Base-by-base conservation (phyloP, 2,888 invertebrate species). In the Pyrgus malvae region DNA sequence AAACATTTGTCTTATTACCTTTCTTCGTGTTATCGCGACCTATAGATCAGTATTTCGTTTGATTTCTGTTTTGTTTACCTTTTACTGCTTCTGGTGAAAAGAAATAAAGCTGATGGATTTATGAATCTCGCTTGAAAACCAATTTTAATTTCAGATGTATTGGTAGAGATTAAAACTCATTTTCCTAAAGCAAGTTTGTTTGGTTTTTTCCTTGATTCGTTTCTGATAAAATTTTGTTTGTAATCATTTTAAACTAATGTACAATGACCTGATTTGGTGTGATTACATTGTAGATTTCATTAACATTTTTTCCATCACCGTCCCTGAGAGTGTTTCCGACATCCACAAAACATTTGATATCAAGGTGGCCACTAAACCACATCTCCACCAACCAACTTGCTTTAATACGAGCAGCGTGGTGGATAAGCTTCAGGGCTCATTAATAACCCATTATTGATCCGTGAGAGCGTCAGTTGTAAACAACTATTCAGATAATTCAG, bases 41-140 rank as follows among this genome's bases (percentile, higher is more conserved):
- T 44, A 37, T 44, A 51, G 44, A 51, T 44, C 51, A 44, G 42
- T 51, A 35, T 44, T 44, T 37, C 27, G 14, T 51, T 51, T 51
- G 44, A 45, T 45, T 51, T 38, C 29, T 51, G 14, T 44, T 51
- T 16, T 37, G 44, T 44, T 44, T 51, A 51, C 35, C 35, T 44
- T 51, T 21, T 42, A 51, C 35, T 16, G 17, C 17, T 37, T 19
- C 37, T 37, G 6, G 23, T 42, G 27, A 48, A 48, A 44, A 44
- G 19, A 37, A 51, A 45, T 51, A 51, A 21, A 51, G 12, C 27
- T 27, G 21, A 51, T 27, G 21, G 51, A 44, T 51, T 51, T 51
- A 51, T 51, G 21, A 29, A 41, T 31, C 3, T 49, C 6, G 11
- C 12, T 38, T 14, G 19, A 40, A 17, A 29, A 19, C 9, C 11